phyloP scores from a whole-genome alignment of 92 coral and sea anemone species.

The Galaxea fascicularis region DNA sequence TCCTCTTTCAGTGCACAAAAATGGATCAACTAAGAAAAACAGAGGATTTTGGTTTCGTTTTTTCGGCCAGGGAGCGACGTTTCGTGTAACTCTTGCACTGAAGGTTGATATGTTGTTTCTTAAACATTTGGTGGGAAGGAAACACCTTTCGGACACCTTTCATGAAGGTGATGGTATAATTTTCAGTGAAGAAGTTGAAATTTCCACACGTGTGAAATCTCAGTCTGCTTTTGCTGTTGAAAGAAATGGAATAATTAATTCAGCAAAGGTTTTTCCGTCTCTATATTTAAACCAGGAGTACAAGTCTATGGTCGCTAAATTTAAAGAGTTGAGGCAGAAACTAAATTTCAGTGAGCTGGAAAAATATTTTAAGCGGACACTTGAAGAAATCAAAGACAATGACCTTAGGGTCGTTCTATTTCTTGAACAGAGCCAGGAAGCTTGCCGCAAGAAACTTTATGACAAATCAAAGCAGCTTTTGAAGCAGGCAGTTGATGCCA shows the following conservation, averaged over 20 bases:
- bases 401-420: constrained; percentile 80
- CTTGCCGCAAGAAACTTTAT: constrained; percentile 73
- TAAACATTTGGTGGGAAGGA: constrained; percentile 41
- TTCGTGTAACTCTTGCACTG: constrained; percentile 74
- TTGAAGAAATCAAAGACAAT: constrained; percentile 66
- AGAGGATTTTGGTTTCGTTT: constrained; percentile 96
- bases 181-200: constrained; percentile 80
- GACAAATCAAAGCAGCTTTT: constrained; percentile 82
- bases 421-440: constrained; percentile 87
- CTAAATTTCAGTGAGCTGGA: constrained; percentile 77
- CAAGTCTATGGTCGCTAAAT: constrained; percentile 61
- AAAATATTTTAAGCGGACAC: constrained; percentile 57
- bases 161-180: constrained; percentile 62
- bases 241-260: constrained; percentile 13
- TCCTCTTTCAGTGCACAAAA: constrained; percentile 74
- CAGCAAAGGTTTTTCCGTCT: constrained; percentile 55
- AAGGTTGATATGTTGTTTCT: constrained; percentile 51
- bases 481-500: constrained; percentile 81
- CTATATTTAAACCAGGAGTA: constrained; percentile 80
- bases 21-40: constrained; percentile 49
- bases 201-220: constrained; percentile 23
- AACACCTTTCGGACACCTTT: constrained; percentile 29
- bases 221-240: constrained; percentile 11
- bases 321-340: constrained; percentile 71
- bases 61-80: constrained; percentile 79